These are phyloP conservation scores for Heliconius aoede DNA, from an alignment of 2,888 invertebrate genomes.

Conservation along the genomic window DNA sequence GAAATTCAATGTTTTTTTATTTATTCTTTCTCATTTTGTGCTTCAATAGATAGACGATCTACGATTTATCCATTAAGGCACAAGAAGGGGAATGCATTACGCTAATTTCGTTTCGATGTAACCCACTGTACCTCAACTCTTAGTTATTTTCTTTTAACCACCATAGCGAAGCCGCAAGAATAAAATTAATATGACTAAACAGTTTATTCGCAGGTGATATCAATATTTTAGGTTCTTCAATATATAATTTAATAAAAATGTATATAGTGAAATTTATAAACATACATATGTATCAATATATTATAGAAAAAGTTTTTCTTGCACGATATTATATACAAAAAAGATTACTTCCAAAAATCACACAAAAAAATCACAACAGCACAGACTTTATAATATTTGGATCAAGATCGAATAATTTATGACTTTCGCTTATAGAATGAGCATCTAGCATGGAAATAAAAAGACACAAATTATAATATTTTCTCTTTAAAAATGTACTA, in stretches of 20 bases:
- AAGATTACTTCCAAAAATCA: not conserved
- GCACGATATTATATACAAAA: not conserved
- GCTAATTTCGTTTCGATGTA: too few species aligned
- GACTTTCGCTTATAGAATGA: conserved; percentile 32
- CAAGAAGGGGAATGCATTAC: too few species aligned
- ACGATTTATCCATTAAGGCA: too few species aligned
- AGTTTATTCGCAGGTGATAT: not conserved
- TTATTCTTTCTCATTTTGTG: too few species aligned
- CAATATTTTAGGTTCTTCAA: not conserved
- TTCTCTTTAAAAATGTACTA: not conserved
- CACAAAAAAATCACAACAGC: not conserved
- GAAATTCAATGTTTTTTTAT: too few species aligned
- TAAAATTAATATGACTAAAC: not conserved
- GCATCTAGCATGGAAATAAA: conserved; percentile 28
- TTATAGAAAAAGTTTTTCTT: not conserved
- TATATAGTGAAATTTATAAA: not conserved
- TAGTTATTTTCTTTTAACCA: too few species aligned
- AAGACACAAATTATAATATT: not conserved
- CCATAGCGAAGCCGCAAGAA: not conserved
- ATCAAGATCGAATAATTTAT: not conserved
- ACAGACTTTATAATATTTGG: not conserved
- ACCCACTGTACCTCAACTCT: too few species aligned
- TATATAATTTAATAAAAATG: not conserved
- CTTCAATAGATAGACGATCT: too few species aligned
- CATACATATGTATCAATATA: not conserved